Percentiles rank a stretch among this genome's conserved stretches.
phyloP scores from a whole-genome alignment of 2,113 vertebrate genomes.

The Malurus alboscapulatus region DNA sequence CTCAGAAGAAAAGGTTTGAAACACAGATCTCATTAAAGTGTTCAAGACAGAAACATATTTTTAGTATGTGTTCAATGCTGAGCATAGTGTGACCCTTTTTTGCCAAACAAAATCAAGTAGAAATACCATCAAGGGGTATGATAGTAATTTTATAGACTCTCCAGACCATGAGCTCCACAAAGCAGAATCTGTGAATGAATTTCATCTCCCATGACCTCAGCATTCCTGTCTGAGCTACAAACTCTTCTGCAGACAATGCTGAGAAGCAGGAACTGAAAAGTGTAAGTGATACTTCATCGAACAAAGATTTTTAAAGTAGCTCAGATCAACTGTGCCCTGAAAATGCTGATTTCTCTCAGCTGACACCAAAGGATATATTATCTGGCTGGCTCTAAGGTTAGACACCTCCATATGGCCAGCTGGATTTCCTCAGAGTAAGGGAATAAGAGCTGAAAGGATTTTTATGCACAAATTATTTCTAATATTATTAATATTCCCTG shows the following conservation, averaged over 20 bases:
- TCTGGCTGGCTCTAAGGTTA: background rate
- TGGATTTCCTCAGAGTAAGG: background rate
- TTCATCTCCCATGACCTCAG: background rate
- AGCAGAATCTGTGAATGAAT: background rate
- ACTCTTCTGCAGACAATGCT: background rate
- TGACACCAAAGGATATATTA: background rate
- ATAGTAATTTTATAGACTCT: background rate
- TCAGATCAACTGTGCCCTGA: background rate
- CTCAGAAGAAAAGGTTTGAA: background rate
- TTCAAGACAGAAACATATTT: background rate
- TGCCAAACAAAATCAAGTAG: background rate
- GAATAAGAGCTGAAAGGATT: background rate
- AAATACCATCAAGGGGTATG: background rate
- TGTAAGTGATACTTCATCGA: background rate
- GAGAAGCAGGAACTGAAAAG: background rate
- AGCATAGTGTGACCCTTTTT: background rate
- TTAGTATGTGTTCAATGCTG: background rate
- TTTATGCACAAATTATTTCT: background rate
- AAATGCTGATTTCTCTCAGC: background rate
- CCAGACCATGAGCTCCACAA: background rate
- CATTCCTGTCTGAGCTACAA: background rate
- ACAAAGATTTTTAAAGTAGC: background rate
- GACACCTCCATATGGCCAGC: background rate
- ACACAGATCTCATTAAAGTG: background rate
- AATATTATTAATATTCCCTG: background rate